Percentiles rank a stretch among this genome's conserved stretches.
phyloP scores from a whole-genome alignment of 37 sponge, comb jelly and placozoan genomes.

The Mnemiopsis leidyi region DNA sequence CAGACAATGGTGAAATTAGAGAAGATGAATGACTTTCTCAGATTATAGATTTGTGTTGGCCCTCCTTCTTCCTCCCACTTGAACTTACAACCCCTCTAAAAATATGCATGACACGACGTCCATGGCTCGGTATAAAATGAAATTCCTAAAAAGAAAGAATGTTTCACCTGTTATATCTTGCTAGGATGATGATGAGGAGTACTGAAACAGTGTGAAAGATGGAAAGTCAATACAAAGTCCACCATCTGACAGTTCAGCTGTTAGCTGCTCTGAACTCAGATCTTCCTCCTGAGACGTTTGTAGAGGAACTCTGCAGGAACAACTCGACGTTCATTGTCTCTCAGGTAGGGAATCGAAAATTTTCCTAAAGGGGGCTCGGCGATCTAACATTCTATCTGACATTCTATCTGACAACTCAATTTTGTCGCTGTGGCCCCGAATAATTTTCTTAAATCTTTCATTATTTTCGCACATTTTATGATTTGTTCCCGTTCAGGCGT shows the following conservation, averaged over 20 bases:
- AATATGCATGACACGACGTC: neutral
- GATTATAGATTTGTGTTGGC: neutral
- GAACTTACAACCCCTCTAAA: neutral
- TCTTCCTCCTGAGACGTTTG: slow-evolving; percentile 55
- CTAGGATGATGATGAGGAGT: neutral
- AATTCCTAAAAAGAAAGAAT: no score
- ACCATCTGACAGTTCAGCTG: slow-evolving; percentile 45
- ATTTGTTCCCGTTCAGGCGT: neutral
- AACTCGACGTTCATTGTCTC: neutral
- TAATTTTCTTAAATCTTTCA: no score
- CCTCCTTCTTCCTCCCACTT: neutral
- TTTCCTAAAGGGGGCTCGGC: no score
- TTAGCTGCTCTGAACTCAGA: neutral
- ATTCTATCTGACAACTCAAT: no score
- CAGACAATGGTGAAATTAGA: neutral
- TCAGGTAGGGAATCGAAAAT: slow-evolving; percentile 20
- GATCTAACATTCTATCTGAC: no score
- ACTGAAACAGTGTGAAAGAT: neutral
- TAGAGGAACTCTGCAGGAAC: neutral
- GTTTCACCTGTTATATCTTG: no score
- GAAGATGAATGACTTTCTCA: neutral
- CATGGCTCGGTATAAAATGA: neutral
- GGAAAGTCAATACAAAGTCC: slow-evolving; percentile 60
- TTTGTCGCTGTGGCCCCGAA: no score
- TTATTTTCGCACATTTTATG: no score